Percentiles rank a stretch among this genome's conserved stretches.
phyloP scores from a whole-genome alignment of 2,888 invertebrate genomes.

The Alviniconcha strummeri region DNA sequence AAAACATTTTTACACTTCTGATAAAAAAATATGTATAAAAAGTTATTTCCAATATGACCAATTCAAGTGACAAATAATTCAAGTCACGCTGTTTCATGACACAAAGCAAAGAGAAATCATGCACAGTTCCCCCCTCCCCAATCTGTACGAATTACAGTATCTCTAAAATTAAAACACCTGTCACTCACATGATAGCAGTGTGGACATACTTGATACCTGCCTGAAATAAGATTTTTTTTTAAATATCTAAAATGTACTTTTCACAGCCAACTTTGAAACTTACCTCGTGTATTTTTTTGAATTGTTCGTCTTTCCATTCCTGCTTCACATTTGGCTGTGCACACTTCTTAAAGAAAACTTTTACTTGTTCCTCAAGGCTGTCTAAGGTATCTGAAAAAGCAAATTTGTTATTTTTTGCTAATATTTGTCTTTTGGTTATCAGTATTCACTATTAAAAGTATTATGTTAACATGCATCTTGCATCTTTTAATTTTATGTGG shows the following conservation, averaged over 20 bases:
- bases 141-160: background rate
- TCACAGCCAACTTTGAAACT: background rate
- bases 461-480: too few species aligned
- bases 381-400: slow-evolving; percentile 82
- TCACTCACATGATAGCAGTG: background rate
- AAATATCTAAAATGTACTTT: background rate
- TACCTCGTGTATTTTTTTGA: slow-evolving; percentile 81
- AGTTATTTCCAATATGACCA: too few species aligned
- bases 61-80: too few species aligned
- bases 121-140: background rate
- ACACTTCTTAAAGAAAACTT: slow-evolving; percentile 83
- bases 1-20: too few species aligned
- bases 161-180: background rate
- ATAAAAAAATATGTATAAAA: background rate
- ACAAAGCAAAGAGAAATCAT: background rate
- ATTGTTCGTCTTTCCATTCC: slow-evolving; percentile 82
- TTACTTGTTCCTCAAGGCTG: slow-evolving; percentile 91
- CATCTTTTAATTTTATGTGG: too few species aligned
- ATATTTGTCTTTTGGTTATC: too few species aligned
- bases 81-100: too few species aligned
- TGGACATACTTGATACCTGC: background rate
- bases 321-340: slow-evolving; percentile 74
- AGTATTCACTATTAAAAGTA: background rate
- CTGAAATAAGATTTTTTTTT: background rate
- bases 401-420: too few species aligned